Evolutionary conservation across 2,113 vertebrate genomes (phyloP).

Genomic region (Ceratotherium simum): DNA sequence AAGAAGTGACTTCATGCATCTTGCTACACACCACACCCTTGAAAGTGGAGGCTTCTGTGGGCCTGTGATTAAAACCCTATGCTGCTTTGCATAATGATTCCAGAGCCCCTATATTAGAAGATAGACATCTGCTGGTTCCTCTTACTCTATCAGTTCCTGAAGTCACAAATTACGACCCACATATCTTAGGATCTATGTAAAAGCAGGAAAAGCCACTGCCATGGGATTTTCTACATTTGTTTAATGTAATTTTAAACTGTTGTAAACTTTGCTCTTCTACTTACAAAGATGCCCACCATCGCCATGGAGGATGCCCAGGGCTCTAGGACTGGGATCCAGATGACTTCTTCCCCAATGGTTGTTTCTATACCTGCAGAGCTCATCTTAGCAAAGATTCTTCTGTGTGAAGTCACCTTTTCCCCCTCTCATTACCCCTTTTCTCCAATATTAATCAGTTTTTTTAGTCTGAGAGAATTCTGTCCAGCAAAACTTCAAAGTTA

Average conservation of each 20-base stretch:
- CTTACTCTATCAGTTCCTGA: neutral
- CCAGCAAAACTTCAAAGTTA: neutral
- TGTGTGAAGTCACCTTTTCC: neutral
- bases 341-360: neutral
- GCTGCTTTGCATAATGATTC: neutral
- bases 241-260: neutral
- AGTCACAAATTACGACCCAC: neutral
- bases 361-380: neutral
- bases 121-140: neutral
- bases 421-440: neutral
- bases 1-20: constrained; percentile 70
- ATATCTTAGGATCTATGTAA: neutral
- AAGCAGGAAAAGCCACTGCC: neutral
- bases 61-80: constrained; percentile 47
- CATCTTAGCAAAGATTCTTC: neutral
- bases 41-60: constrained; percentile 56
- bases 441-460: neutral
- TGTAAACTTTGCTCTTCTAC: neutral
- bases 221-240: neutral
- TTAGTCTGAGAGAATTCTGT: neutral
- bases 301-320: neutral
- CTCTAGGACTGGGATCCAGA: neutral
- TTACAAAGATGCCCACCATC: neutral
- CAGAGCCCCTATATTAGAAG: neutral
- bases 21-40: constrained; percentile 77